A percentile compares a stretch with the other conserved stretches of the same genome.
These are phyloP conservation scores for Carterocephalus palaemon DNA, from an alignment of 2,888 invertebrate genomes.

Conservation along the genomic window DNA sequence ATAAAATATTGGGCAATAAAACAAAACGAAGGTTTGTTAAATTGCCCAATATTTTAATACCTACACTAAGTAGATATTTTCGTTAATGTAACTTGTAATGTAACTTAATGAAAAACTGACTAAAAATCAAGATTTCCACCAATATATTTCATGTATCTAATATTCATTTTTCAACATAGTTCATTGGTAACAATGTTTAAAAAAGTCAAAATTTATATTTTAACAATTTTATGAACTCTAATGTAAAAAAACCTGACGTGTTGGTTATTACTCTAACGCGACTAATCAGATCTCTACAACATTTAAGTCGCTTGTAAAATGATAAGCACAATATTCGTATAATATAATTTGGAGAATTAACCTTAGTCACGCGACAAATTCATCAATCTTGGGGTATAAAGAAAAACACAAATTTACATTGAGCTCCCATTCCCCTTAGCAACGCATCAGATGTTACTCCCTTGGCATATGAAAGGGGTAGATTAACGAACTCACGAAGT, in stretches of 20 bases:
- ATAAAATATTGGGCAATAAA: too few species aligned
- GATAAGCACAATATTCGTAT: constrained; percentile 16
- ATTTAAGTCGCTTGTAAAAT: constrained; percentile 4
- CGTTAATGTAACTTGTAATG: too few species aligned
- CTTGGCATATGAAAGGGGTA: constrained; percentile 36
- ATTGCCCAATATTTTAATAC: too few species aligned
- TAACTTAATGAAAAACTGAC: too few species aligned
- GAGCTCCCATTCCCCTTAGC: constrained; percentile 35
- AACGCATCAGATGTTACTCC: constrained; percentile 24
- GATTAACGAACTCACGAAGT: constrained; percentile 42
- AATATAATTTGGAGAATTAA: constrained; percentile 27
- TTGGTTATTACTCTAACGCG: neutral
- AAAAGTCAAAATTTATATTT: too few species aligned
- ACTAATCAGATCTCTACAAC: constrained; percentile 11
- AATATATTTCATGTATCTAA: too few species aligned
- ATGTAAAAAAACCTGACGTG: constrained; percentile 13
- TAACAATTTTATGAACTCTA: neutral
- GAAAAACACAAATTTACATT: constrained; percentile 44
- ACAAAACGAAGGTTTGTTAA: too few species aligned
- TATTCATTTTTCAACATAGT: too few species aligned
- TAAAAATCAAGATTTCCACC: too few species aligned
- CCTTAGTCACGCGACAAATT: constrained; percentile 41
- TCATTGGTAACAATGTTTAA: too few species aligned
- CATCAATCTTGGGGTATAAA: constrained; percentile 49
- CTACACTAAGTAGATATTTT: too few species aligned